Base-by-base conservation (phyloP, 1,140 invertebrate genomes). In the Melipona quadrifasciata region DNA sequence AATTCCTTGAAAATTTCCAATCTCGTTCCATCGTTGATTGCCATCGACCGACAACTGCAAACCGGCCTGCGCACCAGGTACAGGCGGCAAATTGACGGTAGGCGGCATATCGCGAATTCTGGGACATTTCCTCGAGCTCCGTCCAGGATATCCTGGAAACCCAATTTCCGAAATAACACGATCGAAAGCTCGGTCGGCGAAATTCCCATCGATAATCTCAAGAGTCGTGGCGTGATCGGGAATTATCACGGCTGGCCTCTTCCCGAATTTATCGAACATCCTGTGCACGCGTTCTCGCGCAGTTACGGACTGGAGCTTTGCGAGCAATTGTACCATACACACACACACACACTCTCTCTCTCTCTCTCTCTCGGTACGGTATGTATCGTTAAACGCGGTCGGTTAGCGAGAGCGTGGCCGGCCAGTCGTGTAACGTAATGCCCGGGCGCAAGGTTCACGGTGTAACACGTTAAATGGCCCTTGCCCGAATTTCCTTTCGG, bases 401-500 rank as follows among this genome's bases (percentile, higher is more conserved):
- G 83, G 77, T 85, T 85, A 80, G 83, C 83, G 83, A 68, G 58
- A 68, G 58, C 61, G 68, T 67, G n/a, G 83, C 83, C 77, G 78
- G 8, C 82, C 76, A 72, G 47, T 73, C 77, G 83, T 85, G 78
- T 72, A 85, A 78, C 78, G 78, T 73, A 73, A 80, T 80, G 77
- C 77, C 68, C 16, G 51, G 39, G 83, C 78, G 77, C 84, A 85
- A 84, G 75, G 82, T 84, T 84, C 82, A 84, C 82, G 76, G 61
- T 82, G 73, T 82, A 82, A 82, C 80, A 57, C 82, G 82, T 84
- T 84, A 84, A 84, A 84, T 84, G 82, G 82, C 67, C 82, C 82
- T 84, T 84, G 76, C 75, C 82, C 82, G 76, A 84, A 84, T 84
- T 84, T 84, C 82, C 84, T 85, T 85, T 85, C 79, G 84, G 84